These are phyloP conservation scores for Eupsilia transversa DNA, from an alignment of 2,888 invertebrate genomes.

Conservation along the genomic window DNA sequence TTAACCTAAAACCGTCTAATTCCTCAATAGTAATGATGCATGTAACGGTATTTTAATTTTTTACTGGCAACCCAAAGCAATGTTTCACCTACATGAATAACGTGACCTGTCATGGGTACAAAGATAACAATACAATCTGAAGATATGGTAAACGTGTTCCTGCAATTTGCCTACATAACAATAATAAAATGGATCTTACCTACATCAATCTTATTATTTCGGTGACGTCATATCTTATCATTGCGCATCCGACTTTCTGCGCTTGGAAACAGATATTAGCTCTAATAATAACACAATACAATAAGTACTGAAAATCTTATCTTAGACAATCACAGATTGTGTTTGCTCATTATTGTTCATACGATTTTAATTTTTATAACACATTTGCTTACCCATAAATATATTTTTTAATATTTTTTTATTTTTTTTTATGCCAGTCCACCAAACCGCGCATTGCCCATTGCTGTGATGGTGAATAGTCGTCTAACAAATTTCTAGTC, in stretches of 20 bases:
- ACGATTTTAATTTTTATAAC: neutral
- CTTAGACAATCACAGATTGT: neutral
- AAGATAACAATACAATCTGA: conserved; percentile 18
- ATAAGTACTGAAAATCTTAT: conserved; percentile 17
- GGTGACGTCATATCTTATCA: conserved; percentile 50
- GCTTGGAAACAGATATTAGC: conserved; percentile 59
- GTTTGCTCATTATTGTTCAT: conserved; percentile 2
- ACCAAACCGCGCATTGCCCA: neutral
- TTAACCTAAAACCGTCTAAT: conserved; percentile 9
- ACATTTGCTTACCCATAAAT: too few relatives aligned
- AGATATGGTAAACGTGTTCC: conserved; percentile 41
- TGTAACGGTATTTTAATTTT: neutral
- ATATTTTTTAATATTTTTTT: too few relatives aligned
- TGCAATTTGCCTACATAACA: conserved; percentile 20
- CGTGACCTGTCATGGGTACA: conserved; percentile 16
- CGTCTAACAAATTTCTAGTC: neutral
- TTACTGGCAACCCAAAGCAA: conserved; percentile 4
- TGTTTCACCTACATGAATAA: neutral
- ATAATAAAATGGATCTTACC: neutral
- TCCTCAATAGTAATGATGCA: conserved; percentile 12
- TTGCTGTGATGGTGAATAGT: neutral
- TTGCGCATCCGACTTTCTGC: conserved; percentile 23
- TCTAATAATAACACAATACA: conserved; percentile 4
- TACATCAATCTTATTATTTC: conserved; percentile 19
- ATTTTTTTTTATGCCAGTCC: too few relatives aligned